Conservation (phyloP, 2,797 vertebrate genomes). For the Decapterus maruadsi region DNA sequence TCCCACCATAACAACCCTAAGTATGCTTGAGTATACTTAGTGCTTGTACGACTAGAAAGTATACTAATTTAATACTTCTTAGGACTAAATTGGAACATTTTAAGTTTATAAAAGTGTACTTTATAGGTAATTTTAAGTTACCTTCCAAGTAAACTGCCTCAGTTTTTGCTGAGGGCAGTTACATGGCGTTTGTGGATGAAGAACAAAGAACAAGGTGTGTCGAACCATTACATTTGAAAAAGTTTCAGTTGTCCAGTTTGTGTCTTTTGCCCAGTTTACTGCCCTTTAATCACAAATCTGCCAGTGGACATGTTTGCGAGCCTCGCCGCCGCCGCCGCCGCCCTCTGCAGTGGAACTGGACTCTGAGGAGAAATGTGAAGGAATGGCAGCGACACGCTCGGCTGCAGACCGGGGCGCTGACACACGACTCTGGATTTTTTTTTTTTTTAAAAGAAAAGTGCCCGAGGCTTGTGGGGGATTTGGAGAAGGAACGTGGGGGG, state of each 20-base stretch:
- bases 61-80: no score
- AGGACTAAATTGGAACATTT: no score
- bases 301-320: constrained; percentile 5
- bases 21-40: no score
- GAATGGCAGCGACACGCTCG: constrained; percentile 48
- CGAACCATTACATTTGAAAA: neutral
- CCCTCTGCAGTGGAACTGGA: constrained; percentile 30
- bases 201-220: neutral
- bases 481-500: constrained; percentile 28
- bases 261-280: neutral
- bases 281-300: neutral
- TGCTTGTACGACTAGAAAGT: no score
- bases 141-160: no score
- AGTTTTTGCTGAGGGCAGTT: no score
- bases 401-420: constrained; percentile 48
- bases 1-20: neutral
- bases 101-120: no score
- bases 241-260: neutral
- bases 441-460: constrained; percentile 15
- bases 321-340: neutral
- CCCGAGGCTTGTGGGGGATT: constrained; percentile 48
- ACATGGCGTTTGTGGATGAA: neutral
- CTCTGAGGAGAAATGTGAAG: constrained; percentile 35
- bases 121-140: no score
- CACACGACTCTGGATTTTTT: constrained; percentile 58